Evolutionary conservation across 1,140 invertebrate species (phyloP).

Genomic region (Euwallacea similis): DNA sequence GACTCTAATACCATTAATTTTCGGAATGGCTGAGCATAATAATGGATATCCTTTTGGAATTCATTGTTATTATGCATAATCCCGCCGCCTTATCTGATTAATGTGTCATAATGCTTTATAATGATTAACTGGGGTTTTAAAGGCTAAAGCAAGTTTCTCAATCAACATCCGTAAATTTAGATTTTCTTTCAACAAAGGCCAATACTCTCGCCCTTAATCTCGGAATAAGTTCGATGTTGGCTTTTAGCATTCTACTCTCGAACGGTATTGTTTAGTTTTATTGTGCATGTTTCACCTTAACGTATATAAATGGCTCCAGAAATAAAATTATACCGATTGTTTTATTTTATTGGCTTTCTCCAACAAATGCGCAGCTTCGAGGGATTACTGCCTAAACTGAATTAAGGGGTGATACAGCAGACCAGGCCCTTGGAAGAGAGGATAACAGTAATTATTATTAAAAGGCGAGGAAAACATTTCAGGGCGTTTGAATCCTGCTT

Average conservation of each 20-base stretch:
- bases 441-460: too few relatives aligned
- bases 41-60: slow-evolving; percentile 17
- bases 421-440: too few relatives aligned
- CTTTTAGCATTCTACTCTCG: slow-evolving; percentile 38
- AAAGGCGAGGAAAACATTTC: too few relatives aligned
- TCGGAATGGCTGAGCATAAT: slow-evolving; percentile 17
- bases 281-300: slow-evolving; percentile 41
- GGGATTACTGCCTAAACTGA: slow-evolving; percentile 24
- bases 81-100: slow-evolving; percentile 13
- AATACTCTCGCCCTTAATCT: slow-evolving; percentile 30
- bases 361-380: slow-evolving; percentile 22
- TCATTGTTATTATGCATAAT: slow-evolving; percentile 20
- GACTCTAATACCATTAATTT: slow-evolving; percentile 32
- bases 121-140: too few relatives aligned
- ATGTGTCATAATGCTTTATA: background rate
- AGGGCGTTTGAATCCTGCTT: too few relatives aligned
- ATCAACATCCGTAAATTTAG: background rate
- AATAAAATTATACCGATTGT: slow-evolving; percentile 41
- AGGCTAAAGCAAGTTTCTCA: too few relatives aligned
- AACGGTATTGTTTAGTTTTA: slow-evolving; percentile 38
- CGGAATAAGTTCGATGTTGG: slow-evolving; percentile 14
- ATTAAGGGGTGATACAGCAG: background rate
- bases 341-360: slow-evolving; percentile 38
- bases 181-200: slow-evolving; percentile 2
- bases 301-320: slow-evolving; percentile 36